These are phyloP conservation scores for Tridacna gigas DNA, from an alignment of 2,888 invertebrate genomes.

Conservation along the genomic window DNA sequence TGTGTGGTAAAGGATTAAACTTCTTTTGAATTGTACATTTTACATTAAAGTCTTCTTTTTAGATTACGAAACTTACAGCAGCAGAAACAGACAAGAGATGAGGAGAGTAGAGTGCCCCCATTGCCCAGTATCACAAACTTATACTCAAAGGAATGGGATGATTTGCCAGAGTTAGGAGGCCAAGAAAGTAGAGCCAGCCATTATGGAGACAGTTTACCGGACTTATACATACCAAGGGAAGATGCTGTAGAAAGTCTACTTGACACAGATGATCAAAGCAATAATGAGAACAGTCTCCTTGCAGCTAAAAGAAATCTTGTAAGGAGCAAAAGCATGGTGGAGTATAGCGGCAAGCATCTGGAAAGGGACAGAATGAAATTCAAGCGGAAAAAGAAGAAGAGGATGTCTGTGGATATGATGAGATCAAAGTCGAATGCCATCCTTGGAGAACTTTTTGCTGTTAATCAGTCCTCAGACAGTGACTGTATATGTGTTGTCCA, in stretches of 20 bases:
- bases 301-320: neutral
- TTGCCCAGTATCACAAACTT: neutral
- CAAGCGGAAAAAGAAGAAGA: conserved; percentile 18
- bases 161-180: neutral
- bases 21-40: too few species aligned
- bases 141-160: neutral
- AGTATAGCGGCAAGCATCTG: neutral
- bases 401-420: conserved; percentile 32
- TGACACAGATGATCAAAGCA: neutral
- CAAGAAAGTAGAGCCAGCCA: neutral
- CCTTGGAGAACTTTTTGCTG: conserved; percentile 37
- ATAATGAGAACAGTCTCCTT: neutral
- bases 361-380: neutral
- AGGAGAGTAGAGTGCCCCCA: neutral
- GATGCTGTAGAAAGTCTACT: neutral
- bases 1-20: too few species aligned
- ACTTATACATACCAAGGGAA: neutral
- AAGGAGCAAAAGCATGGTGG: neutral
- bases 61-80: neutral
- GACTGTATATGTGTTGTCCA: neutral
- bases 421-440: conserved; percentile 23
- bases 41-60: neutral
- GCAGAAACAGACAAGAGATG: neutral
- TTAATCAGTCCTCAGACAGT: conserved; percentile 29
- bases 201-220: neutral